phyloP scores from a whole-genome alignment of 2,113 vertebrate genomes.

The cat (Felis catus) region F.catus_Fca126_mat1.0 CM031421.1:86143001-86143500 shows the following conservation, averaged over 20 bases:
- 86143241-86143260: background rate
- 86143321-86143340: background rate
- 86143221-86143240: background rate
- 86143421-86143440: background rate
- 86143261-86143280: background rate
- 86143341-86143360: background rate
- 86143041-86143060: background rate
- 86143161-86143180: background rate
- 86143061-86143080: background rate
- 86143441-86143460: background rate
- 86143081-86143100: background rate
- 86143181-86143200: background rate
- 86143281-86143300: background rate
- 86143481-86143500: background rate
- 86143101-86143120: background rate
- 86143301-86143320: background rate
- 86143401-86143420: background rate
- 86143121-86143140: background rate
- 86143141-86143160: background rate
- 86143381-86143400: background rate
- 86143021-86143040: background rate
- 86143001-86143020: background rate
- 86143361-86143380: background rate
- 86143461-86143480: background rate
- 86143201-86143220: background rate